Percentiles rank a stretch among this genome's conserved stretches.
Evolutionary conservation across 2,797 vertebrate genomes (phyloP).

Genomic region (Apogon hyalosoma): DNA sequence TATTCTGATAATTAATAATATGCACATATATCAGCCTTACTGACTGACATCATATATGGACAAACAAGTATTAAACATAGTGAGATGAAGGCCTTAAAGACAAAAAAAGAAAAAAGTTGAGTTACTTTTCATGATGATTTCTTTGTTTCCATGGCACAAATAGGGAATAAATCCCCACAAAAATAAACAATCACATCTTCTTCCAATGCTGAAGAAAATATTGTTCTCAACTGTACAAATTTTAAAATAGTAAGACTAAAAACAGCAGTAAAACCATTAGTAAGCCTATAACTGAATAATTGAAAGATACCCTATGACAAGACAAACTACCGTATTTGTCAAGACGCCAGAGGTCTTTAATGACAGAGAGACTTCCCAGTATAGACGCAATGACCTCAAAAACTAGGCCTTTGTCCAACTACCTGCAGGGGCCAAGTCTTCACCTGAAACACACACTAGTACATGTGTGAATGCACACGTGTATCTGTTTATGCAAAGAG

Average conservation of each 20-base stretch:
- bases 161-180: no score
- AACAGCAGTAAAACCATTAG: conserved; percentile 2
- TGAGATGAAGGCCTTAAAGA: no score
- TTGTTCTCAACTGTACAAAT: not conserved
- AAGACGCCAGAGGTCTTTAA: conserved; percentile 11
- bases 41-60: no score
- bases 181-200: no score
- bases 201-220: no score
- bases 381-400: conserved; percentile 27
- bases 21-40: no score
- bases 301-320: no score
- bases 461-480: conserved; percentile 10
- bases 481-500: not conserved
- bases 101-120: no score
- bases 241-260: conserved; percentile 2
- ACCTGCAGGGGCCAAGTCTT: conserved; percentile 11
- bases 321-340: not conserved
- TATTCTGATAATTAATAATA: no score
- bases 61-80: no score
- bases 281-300: not conserved
- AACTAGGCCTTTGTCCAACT: conserved; percentile 9
- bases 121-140: no score
- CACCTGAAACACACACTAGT: conserved; percentile 2
- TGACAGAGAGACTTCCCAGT: conserved; percentile 27
- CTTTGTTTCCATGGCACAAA: no score